phyloP scores from a whole-genome alignment of 2,113 vertebrate genomes.

The Pluvianellus socialis region DNA sequence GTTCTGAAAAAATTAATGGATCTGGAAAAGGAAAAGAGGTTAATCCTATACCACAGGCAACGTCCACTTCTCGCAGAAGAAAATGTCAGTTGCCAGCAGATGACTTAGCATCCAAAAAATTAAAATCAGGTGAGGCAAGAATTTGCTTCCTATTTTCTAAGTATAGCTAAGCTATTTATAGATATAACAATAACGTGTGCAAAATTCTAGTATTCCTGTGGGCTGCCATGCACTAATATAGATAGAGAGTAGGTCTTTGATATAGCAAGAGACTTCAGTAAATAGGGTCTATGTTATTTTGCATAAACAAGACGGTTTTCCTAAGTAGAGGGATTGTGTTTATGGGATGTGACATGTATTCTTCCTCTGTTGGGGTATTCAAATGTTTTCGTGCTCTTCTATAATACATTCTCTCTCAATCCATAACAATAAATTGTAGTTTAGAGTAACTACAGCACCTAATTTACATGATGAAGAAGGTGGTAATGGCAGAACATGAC shows the following conservation, averaged over 20 bases:
- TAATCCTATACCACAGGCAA: neutral
- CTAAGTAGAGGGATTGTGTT: neutral
- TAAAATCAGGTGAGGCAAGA: conserved; percentile 54
- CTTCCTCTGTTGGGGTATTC: neutral
- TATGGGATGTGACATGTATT: neutral
- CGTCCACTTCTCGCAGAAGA: neutral
- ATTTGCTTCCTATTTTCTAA: neutral
- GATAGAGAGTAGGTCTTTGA: no score
- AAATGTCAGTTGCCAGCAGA: neutral
- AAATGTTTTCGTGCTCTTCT: neutral
- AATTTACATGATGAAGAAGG: neutral
- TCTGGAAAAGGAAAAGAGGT: neutral
- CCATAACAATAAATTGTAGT: neutral
- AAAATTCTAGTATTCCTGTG: neutral
- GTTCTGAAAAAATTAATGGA: neutral
- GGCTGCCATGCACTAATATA: neutral
- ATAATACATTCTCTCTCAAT: neutral
- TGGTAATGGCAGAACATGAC: no score
- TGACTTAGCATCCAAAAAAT: neutral
- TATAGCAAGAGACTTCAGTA: neutral
- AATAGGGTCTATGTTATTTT: neutral
- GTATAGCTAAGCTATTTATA: neutral
- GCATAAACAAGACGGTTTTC: neutral
- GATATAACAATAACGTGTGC: fast-evolving
- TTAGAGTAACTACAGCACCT: neutral